Base-by-base conservation (phyloP, 37 sponge, comb jelly and placozoan species). In the Bolinopsis microptera region DNA sequence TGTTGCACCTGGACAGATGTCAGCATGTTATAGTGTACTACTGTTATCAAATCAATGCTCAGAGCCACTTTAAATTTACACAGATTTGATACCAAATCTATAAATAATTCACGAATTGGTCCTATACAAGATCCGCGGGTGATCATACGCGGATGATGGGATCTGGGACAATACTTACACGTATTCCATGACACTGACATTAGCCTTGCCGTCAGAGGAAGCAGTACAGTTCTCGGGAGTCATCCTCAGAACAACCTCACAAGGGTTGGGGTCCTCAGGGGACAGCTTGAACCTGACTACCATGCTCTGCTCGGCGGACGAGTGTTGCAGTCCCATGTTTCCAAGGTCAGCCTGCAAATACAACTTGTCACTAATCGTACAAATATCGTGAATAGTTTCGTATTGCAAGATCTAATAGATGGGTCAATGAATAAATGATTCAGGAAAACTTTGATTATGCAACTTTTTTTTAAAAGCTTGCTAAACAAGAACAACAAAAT, bases 181-280 rank as follows among this genome's bases (percentile, higher is more conserved):
- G 26, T 86, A 86, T 41, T 86, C 61, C 2, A 41, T 34, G 36
- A 86, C 90, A 26, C 39, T 34, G 8, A 86, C 90, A 33, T 86
- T 40, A 26, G 90, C 90, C 35, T 86, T 86, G n/a, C 90, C 90
- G 39, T 86, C 90, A 39, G 90, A 86, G 0, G 90, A 33, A 28
- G 90, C 36, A 2, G 30, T 86, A 30, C 90, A 86, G 26, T 86
- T 86, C 2, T 86, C 90, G 21, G 90, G 90, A 41, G 90, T 86
- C 90, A 86, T 86, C 61, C 35, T 86, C 41, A 86, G 26, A 9
- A 86, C 90, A 9, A 86, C 90, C 35, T 86, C 90, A 86, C 90
- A 86, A 22, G 90, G 90, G 90, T 86, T 86, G 41, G 90, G 90
- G 26, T 86, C 90, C 38, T 86, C 90, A 1, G 90, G 90, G 23